Conservation (phyloP, 2,888 invertebrate genomes). For the Brachyptera risi region DNA sequence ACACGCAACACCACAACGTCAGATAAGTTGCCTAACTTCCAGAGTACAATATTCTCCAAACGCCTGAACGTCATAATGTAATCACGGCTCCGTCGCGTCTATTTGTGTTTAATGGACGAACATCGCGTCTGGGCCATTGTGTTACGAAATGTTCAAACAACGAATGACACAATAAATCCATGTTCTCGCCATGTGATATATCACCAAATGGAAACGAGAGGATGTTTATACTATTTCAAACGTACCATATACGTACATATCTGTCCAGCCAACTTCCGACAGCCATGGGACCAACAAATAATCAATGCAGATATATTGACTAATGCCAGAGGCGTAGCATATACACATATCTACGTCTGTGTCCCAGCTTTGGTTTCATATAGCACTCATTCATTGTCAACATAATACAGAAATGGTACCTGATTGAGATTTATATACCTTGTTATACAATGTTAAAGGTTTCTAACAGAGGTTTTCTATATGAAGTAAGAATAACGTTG, state of each 20-base stretch:
- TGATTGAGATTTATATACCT: conserved; percentile 19
- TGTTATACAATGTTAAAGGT: background rate
- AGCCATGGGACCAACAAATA: conserved; percentile 18
- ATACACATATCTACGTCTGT: background rate
- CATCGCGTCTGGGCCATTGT: conserved; percentile 5
- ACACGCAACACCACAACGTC: background rate
- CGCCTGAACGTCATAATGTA: background rate
- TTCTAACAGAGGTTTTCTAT: background rate
- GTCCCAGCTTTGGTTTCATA: conserved; percentile 1
- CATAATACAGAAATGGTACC: conserved; percentile 2
- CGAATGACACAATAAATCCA: conserved; percentile 18
- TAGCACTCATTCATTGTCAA: conserved; percentile 10
- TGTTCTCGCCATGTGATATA: conserved; percentile 4
- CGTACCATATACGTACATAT: background rate
- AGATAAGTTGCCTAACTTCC: conserved; percentile 1
- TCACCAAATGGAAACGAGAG: conserved; percentile 6
- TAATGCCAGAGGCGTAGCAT: background rate
- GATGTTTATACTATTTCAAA: background rate
- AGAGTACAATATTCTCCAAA: no score
- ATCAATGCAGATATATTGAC: conserved; percentile 10
- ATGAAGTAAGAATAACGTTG: no score
- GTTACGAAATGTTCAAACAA: conserved; percentile 16
- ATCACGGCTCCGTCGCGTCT: background rate
- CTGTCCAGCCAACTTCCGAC: conserved; percentile 7
- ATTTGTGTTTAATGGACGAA: conserved; percentile 7